A percentile compares a stretch with the other conserved stretches of the same genome.
Conservation (phyloP, 2,797 vertebrate species). For the Platalea minor region DNA sequence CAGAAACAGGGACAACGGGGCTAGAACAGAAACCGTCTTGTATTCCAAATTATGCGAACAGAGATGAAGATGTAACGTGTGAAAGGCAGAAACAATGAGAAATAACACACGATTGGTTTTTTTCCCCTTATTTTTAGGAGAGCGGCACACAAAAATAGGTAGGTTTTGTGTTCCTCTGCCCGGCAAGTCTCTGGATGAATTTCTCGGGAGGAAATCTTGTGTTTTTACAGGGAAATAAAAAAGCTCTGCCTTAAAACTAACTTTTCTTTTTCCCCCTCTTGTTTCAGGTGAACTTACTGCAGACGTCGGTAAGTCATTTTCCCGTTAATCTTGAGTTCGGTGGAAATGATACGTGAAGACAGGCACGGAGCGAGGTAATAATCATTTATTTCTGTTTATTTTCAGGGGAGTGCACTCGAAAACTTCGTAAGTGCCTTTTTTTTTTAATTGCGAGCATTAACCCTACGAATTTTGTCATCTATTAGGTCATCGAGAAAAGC, state of each 20-base stretch:
- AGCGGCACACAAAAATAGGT: not conserved
- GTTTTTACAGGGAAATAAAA: no score
- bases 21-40: not conserved
- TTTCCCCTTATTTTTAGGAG: not conserved
- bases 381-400: not conserved
- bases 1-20: no score
- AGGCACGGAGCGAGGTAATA: rapidly evolving
- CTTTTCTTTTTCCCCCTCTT: rapidly evolving
- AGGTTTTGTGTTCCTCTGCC: not conserved
- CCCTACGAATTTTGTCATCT: not conserved
- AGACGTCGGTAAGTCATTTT: not conserved
- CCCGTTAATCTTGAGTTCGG: rapidly evolving
- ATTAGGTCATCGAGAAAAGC: not conserved
- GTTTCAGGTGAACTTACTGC: not conserved
- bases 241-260: not conserved
- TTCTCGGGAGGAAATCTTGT: not conserved
- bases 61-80: rapidly evolving
- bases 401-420: not conserved
- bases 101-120: rapidly evolving
- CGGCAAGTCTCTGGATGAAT: not conserved
- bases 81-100: not conserved
- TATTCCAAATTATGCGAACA: rapidly evolving
- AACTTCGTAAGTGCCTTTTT: not conserved
- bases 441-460: no score
- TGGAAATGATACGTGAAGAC: rapidly evolving